phyloP scores from a whole-genome alignment of 2,113 vertebrate genomes.

The Haemorhous mexicanus region DNA sequence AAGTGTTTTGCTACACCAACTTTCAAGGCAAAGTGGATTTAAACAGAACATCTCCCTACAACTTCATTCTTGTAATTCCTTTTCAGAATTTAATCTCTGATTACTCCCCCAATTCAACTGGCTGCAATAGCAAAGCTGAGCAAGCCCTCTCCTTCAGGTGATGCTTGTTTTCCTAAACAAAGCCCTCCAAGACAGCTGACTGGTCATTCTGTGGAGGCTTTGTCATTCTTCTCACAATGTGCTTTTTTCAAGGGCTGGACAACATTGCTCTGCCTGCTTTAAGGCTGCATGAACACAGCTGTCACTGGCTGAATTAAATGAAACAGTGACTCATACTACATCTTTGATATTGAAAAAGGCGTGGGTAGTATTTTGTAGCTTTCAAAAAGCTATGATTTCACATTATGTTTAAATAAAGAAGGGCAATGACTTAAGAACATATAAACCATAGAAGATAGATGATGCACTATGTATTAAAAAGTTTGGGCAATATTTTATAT shows the following conservation, averaged over 20 bases:
- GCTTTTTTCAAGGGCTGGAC: background rate
- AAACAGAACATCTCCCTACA: background rate
- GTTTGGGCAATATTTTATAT: background rate
- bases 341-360: background rate
- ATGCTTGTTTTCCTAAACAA: background rate
- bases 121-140: background rate
- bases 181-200: background rate
- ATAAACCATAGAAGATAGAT: background rate
- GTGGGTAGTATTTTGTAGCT: slow-evolving; percentile 18
- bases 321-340: slow-evolving; percentile 50
- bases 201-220: background rate
- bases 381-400: slow-evolving; percentile 30
- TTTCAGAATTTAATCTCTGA: background rate
- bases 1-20: background rate
- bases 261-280: background rate
- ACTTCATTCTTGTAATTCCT: background rate
- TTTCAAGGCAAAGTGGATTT: background rate
- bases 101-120: background rate
- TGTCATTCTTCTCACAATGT: background rate
- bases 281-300: slow-evolving; percentile 1
- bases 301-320: slow-evolving; percentile 20
- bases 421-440: background rate
- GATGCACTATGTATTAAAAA: background rate
- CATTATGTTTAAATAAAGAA: slow-evolving; percentile 38
- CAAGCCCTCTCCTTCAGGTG: background rate